Conservation (phyloP, 2,888 invertebrate genomes). For the Scrobipalpa atriplicella region DNA sequence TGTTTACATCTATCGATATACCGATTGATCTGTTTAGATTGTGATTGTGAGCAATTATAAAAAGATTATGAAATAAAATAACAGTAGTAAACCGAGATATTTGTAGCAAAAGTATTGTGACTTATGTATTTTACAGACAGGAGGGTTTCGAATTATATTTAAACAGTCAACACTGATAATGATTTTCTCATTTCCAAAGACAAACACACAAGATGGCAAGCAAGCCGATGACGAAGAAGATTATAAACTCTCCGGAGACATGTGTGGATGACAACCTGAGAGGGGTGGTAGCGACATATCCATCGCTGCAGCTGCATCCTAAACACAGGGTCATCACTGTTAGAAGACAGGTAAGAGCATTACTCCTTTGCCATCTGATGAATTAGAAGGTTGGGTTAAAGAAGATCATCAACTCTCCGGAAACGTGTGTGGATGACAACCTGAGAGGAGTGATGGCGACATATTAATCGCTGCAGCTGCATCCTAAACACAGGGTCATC, state of each 20-base stretch:
- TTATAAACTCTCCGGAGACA: constrained; percentile 73
- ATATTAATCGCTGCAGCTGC: constrained; percentile 74
- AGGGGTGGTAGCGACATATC: constrained; percentile 79
- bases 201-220: constrained; percentile 34
- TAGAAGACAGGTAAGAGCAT: constrained; percentile 11
- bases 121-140: too few species aligned
- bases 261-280: constrained; percentile 82
- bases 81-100: too few species aligned
- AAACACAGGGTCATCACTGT: constrained; percentile 79
- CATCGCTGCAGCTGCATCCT: constrained; percentile 74
- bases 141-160: too few species aligned
- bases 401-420: constrained; percentile 76
- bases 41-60: too few species aligned
- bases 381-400: too few species aligned
- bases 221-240: constrained; percentile 69
- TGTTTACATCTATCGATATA: too few species aligned
- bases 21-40: too few species aligned
- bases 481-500: constrained; percentile 79
- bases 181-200: neutral
- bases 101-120: too few species aligned
- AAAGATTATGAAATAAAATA: too few species aligned
- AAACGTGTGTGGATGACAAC: constrained; percentile 80
- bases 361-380: neutral
- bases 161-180: neutral
- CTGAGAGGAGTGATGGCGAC: constrained; percentile 80